Conservation (phyloP, 2,888 invertebrate species). For the Aproaerema taeniolella region DNA sequence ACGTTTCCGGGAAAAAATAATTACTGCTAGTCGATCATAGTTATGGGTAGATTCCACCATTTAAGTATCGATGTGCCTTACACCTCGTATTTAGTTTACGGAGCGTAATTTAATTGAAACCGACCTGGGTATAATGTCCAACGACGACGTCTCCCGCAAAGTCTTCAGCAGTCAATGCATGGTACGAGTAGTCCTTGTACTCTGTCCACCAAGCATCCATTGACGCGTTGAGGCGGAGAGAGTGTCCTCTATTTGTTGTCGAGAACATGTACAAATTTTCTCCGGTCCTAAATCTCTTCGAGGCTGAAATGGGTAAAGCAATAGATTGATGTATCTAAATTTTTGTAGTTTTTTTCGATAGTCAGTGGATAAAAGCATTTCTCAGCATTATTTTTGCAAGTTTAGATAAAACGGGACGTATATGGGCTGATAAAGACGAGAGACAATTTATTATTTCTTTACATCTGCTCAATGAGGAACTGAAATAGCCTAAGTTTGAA, state of each 20-base stretch:
- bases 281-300: slow-evolving; percentile 46
- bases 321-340: background rate
- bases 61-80: no score
- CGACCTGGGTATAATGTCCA: slow-evolving; percentile 68
- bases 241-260: slow-evolving; percentile 29
- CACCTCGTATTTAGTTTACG: no score
- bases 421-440: background rate
- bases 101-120: no score
- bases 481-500: background rate
- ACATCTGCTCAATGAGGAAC: background rate
- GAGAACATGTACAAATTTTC: slow-evolving; percentile 51
- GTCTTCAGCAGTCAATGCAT: slow-evolving; percentile 30
- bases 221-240: slow-evolving; percentile 33
- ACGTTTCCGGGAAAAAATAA: no score
- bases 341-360: no score
- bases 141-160: slow-evolving; percentile 31
- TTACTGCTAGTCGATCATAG: no score
- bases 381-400: background rate
- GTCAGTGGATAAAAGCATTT: no score
- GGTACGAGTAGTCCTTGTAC: slow-evolving; percentile 40
- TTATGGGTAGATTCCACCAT: no score
- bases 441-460: background rate
- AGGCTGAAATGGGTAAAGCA: slow-evolving; percentile 32
- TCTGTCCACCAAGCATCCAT: slow-evolving; percentile 51
- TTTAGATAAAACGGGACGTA: no score